Percentiles rank a stretch among this genome's conserved stretches.
Evolutionary conservation across 2,888 invertebrate species (phyloP).

Genomic region (Electrophaes corylata): DNA sequence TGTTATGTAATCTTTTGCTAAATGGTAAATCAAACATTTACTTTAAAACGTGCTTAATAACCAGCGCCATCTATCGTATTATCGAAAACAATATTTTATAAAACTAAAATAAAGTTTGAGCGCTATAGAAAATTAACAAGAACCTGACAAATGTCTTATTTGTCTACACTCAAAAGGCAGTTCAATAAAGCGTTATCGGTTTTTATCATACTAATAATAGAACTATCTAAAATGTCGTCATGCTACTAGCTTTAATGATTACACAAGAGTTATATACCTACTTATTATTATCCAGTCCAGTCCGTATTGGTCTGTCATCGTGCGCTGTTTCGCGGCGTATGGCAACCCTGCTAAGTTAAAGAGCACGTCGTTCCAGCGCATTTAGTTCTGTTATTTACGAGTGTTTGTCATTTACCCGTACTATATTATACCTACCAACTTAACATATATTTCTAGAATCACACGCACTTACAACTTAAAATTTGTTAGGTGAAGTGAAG

Average conservation of each 20-base stretch:
- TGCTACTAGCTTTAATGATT: conserved; percentile 5
- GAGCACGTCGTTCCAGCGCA: neutral
- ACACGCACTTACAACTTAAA: neutral
- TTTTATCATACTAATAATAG: conserved; percentile 16
- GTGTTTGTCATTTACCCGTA: conserved; percentile 11
- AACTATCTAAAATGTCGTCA: conserved; percentile 7
- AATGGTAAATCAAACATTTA: no score
- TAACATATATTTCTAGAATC: conserved; percentile 17
- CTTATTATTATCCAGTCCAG: conserved; percentile 11
- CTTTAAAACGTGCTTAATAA: neutral
- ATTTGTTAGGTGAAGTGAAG: conserved; percentile 2
- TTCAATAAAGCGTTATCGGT: conserved; percentile 14
- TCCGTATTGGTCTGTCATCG: conserved; percentile 14
- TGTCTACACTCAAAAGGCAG: conserved; percentile 5
- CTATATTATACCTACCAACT: conserved; percentile 15
- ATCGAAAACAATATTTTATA: neutral
- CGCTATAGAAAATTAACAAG: conserved; percentile 1
- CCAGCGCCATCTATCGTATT: neutral
- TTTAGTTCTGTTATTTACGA: neutral
- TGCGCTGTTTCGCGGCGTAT: conserved; percentile 12
- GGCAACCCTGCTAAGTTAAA: conserved; percentile 14
- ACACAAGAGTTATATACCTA: neutral
- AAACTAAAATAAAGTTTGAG: no score
- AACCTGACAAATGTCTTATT: neutral
- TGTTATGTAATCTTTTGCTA: no score